phyloP scores from a whole-genome alignment of 2,888 invertebrate species.

The Dolichopus griseipennis region DNA sequence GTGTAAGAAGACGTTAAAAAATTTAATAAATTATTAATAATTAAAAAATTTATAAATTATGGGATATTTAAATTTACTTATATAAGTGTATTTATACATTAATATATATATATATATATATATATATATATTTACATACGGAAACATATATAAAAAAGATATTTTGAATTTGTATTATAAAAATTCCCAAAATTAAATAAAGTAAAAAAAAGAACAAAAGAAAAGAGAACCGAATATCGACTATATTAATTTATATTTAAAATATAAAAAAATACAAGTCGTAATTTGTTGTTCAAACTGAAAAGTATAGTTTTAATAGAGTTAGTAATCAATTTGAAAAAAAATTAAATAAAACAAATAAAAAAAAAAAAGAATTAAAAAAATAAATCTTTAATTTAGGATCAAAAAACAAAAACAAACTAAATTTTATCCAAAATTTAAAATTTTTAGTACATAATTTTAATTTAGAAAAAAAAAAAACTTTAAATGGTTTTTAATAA shows the following conservation, averaged over 20 bases:
- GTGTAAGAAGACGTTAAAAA: constrained; percentile 1
- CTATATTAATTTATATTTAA: not conserved
- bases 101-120: not conserved
- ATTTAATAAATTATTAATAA: not conserved
- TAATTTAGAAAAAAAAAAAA: not conserved
- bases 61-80: not conserved
- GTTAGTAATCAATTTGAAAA: not conserved
- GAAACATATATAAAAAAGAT: no score
- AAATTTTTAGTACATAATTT: not conserved
- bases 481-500: no score
- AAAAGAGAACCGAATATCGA: not conserved
- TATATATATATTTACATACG: no score
- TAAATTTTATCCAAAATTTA: not conserved
- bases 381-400: no score
- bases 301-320: not conserved
- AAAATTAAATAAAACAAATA: not conserved
- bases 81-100: not conserved
- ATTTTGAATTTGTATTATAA: no score
- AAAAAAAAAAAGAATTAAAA: no score
- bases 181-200: not conserved
- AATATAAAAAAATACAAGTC: not conserved
- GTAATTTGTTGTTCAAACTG: no score
- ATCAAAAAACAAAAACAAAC: no score
- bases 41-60: not conserved
- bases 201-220: not conserved